These are phyloP conservation scores for Triplophysa rosa DNA, from an alignment of 2,113 vertebrate species.

Conservation along the genomic window DNA sequence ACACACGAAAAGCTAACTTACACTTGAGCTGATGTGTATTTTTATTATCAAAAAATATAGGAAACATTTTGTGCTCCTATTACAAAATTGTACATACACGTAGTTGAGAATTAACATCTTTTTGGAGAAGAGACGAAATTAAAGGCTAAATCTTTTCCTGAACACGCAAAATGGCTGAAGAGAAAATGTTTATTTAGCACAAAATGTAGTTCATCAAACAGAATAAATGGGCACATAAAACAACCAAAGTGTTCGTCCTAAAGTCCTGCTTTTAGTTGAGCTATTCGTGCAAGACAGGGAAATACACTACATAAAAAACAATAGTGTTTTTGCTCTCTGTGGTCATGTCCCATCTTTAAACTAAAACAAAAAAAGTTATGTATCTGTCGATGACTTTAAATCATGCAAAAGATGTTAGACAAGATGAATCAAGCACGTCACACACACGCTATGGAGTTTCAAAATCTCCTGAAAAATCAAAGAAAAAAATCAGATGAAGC, in stretches of 20 bases:
- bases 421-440: slow-evolving; percentile 11
- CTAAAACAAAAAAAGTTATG: not conserved
- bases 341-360: not conserved
- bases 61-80: slow-evolving; percentile 43
- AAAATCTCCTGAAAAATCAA: slow-evolving; percentile 40
- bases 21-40: not conserved
- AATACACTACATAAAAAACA: not conserved
- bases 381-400: slow-evolving; percentile 14
- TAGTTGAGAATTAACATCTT: not conserved
- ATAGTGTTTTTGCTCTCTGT: not conserved
- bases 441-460: slow-evolving; percentile 16
- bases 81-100: slow-evolving; percentile 46
- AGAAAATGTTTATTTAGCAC: slow-evolving; percentile 30
- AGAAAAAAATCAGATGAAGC: slow-evolving; percentile 27
- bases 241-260: not conserved
- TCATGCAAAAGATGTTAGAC: slow-evolving; percentile 25
- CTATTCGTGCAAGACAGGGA: not conserved
- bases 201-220: slow-evolving; percentile 6
- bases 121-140: slow-evolving; percentile 19
- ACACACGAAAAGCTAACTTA: slow-evolving; percentile 29
- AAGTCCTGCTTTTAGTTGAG: slow-evolving; percentile 9
- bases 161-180: slow-evolving; percentile 36
- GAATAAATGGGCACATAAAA: slow-evolving; percentile 22
- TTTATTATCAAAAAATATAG: slow-evolving; percentile 41
- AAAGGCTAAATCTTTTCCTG: slow-evolving; percentile 43